phyloP scores from a whole-genome alignment of 2,113 vertebrate species.

The Aviceda subcristata region DNA sequence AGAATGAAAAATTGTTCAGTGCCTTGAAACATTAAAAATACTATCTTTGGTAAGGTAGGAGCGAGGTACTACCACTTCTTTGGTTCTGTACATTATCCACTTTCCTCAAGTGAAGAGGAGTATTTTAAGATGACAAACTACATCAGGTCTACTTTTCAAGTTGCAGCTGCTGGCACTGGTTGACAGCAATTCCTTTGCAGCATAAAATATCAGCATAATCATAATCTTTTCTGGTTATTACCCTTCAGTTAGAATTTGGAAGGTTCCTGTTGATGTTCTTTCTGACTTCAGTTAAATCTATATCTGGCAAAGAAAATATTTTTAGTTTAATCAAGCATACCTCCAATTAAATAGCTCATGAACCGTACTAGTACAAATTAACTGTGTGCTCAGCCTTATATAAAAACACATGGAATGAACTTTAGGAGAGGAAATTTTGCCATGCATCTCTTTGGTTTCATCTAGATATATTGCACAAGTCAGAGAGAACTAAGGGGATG shows the following conservation, averaged over 20 bases:
- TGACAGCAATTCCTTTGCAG: background rate
- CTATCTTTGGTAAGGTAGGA: background rate
- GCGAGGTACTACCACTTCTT: background rate
- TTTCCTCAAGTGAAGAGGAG: background rate
- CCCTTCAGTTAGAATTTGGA: background rate
- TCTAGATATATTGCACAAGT: background rate
- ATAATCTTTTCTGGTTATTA: background rate
- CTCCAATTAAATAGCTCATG: background rate
- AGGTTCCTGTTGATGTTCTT: background rate
- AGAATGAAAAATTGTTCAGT: background rate
- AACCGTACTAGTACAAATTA: background rate
- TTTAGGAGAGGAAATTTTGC: background rate
- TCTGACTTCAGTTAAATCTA: background rate
- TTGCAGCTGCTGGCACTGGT: background rate
- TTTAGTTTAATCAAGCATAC: background rate
- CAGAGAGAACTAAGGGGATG: background rate
- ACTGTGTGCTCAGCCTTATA: background rate
- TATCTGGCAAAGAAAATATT: background rate
- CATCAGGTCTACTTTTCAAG: background rate
- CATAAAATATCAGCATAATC: background rate
- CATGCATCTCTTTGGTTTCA: background rate
- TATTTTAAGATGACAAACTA: background rate
- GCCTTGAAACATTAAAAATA: background rate
- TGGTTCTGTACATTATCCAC: background rate
- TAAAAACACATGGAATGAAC: background rate